These are phyloP conservation scores for Drosophila recens DNA, from an alignment of 2,888 invertebrate genomes.

Conservation along the genomic window DNA sequence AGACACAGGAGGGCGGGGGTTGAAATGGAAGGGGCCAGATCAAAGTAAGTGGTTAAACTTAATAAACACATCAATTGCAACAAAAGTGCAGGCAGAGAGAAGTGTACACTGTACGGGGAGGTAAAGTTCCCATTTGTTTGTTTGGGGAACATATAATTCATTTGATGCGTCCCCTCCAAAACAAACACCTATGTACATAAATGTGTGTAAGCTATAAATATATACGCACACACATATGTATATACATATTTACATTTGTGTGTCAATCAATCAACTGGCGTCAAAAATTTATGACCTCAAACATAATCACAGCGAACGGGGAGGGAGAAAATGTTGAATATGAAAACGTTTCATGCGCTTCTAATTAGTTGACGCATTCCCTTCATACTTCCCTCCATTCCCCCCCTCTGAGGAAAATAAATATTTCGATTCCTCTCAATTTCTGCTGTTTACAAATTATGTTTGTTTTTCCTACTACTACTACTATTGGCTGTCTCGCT, in stretches of 20 bases:
- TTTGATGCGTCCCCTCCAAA: conserved; percentile 20
- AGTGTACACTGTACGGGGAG: neutral
- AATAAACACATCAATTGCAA: conserved; percentile 59
- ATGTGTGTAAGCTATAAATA: conserved; percentile 18
- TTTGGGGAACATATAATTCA: conserved; percentile 27
- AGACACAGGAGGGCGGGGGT: neutral
- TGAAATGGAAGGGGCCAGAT: neutral
- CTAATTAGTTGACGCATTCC: conserved; percentile 68
- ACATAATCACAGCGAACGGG: conserved; percentile 60
- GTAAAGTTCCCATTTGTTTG: conserved; percentile 6
- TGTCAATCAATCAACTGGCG: conserved; percentile 76
- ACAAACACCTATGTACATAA: conserved; percentile 22
- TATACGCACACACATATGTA: neutral
- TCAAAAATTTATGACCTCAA: conserved; percentile 75
- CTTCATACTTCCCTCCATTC: neutral
- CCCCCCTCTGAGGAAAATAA: conserved; percentile 17
- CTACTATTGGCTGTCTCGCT: conserved; percentile 22
- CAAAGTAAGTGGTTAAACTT: conserved; percentile 36
- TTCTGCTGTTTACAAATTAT: conserved; percentile 64
- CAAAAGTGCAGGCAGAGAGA: conserved; percentile 18
- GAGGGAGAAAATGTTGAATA: conserved; percentile 26
- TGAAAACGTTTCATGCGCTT: conserved; percentile 53
- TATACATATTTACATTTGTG: conserved; percentile 12
- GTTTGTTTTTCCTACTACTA: conserved; percentile 50
- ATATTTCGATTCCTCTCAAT: conserved; percentile 33